These are phyloP conservation scores for Galeruca laticollis DNA, from an alignment of 2,888 invertebrate species.

Conservation along the genomic window DNA sequence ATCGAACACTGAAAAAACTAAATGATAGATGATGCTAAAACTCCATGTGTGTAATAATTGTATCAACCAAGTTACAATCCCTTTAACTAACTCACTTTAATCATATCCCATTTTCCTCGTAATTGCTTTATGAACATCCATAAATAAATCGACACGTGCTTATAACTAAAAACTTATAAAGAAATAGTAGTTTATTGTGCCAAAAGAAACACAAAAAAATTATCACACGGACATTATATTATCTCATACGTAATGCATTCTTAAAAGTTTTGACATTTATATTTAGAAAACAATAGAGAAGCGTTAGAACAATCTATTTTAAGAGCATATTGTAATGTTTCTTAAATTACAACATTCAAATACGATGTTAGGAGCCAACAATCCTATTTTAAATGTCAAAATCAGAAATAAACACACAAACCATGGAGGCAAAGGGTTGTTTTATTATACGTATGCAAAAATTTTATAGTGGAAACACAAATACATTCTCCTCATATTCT, in stretches of 20 bases:
- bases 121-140: neutral
- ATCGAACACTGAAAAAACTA: too few relatives aligned
- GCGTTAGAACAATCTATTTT: conserved; percentile 42
- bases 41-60: too few relatives aligned
- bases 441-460: neutral
- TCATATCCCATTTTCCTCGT: neutral
- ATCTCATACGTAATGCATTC: conserved; percentile 31
- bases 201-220: conserved; percentile 30
- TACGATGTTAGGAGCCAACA: conserved; percentile 37
- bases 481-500: too few relatives aligned
- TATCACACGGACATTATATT: conserved; percentile 19
- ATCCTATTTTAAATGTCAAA: conserved; percentile 27
- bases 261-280: conserved; percentile 39
- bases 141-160: conserved; percentile 13
- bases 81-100: neutral
- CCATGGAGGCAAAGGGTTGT: neutral
- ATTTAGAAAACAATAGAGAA: conserved; percentile 50
- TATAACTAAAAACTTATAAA: conserved; percentile 1
- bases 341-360: conserved; percentile 33
- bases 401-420: conserved; percentile 13
- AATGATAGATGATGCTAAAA: too few relatives aligned
- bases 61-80: too few relatives aligned
- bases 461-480: neutral
- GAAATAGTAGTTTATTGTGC: conserved; percentile 18
- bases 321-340: conserved; percentile 40